Percentiles rank a stretch among this genome's conserved stretches.
phyloP scores from a whole-genome alignment of 1,140 invertebrate species.

The Caerostris extrusa region DNA sequence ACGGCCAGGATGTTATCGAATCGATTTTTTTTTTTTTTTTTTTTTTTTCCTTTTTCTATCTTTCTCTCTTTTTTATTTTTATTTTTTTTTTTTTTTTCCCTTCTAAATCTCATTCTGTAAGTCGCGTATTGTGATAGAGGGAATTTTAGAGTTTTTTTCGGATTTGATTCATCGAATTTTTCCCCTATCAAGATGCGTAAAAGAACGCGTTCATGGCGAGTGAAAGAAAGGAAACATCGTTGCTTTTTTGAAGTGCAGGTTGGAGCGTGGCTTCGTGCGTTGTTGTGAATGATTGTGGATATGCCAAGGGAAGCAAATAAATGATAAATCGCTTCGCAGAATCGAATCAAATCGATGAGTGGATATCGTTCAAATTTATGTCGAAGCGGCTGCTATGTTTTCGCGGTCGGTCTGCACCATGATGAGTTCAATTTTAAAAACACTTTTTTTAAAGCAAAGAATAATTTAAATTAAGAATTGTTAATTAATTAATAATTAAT shows the following conservation, averaged over 20 bases:
- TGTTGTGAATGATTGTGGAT: constrained; percentile 29
- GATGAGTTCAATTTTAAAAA: too few relatives aligned
- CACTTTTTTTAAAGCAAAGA: not conserved
- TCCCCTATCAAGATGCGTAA: constrained; percentile 42
- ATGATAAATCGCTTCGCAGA: not conserved
- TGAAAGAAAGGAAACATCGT: constrained; percentile 13
- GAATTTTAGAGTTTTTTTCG: constrained; percentile 23
- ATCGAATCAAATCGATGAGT: not conserved
- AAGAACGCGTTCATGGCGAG: not conserved
- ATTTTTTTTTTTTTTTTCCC: not conserved
- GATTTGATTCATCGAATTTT: constrained; percentile 53
- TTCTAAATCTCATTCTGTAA: constrained; percentile 9
- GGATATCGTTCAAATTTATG: not conserved
- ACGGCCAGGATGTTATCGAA: constrained; percentile 57
- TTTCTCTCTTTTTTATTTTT: not conserved
- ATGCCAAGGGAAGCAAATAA: not conserved
- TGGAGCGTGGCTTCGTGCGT: not conserved
- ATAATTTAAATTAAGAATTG: not conserved
- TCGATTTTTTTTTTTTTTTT: constrained; percentile 27
- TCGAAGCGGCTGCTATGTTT: not conserved
- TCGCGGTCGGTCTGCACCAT: too few relatives aligned
- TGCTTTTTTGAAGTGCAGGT: constrained; percentile 11
- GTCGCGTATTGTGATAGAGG: constrained; percentile 49
- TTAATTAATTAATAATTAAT: not conserved
- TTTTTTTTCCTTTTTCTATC: not conserved